A percentile compares a stretch with the other conserved stretches of the same genome.
Conservation (phyloP, 2,888 invertebrate genomes). For the Cecidostiba fungosa region DNA sequence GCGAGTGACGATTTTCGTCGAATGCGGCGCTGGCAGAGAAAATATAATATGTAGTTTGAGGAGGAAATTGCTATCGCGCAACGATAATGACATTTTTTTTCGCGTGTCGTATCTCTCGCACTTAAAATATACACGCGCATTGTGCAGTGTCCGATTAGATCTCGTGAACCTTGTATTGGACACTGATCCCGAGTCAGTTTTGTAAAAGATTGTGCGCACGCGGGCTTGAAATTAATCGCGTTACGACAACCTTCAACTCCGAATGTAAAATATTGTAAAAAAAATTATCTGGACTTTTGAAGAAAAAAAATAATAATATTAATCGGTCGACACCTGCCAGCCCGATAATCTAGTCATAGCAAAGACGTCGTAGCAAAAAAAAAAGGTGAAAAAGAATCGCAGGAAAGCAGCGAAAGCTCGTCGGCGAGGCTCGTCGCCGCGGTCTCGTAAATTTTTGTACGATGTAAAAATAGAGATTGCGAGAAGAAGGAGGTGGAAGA, state of each 20-base stretch:
- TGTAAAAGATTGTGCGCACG: constrained; percentile 3
- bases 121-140: constrained; percentile 43
- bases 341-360: constrained; percentile 67
- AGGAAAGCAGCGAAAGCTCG: constrained; percentile 17
- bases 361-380: constrained; percentile 24
- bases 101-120: background rate
- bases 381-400: background rate
- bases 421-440: constrained; percentile 46
- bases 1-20: constrained; percentile 42
- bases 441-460: constrained; percentile 60
- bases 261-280: constrained; percentile 44
- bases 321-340: constrained; percentile 58
- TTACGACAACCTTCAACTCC: background rate
- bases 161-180: constrained; percentile 43
- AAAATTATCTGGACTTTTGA: background rate
- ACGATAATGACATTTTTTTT: background rate
- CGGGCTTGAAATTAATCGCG: too few species aligned
- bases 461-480: constrained; percentile 52
- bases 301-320: background rate
- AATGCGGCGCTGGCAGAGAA: constrained; percentile 53
- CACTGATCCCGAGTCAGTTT: constrained; percentile 31
- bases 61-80: constrained; percentile 1
- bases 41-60: background rate
- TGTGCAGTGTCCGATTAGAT: constrained; percentile 50
- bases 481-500: background rate